Base-by-base conservation (phyloP, 2,113 vertebrate species). In the Aegotheles bennettii region DNA sequence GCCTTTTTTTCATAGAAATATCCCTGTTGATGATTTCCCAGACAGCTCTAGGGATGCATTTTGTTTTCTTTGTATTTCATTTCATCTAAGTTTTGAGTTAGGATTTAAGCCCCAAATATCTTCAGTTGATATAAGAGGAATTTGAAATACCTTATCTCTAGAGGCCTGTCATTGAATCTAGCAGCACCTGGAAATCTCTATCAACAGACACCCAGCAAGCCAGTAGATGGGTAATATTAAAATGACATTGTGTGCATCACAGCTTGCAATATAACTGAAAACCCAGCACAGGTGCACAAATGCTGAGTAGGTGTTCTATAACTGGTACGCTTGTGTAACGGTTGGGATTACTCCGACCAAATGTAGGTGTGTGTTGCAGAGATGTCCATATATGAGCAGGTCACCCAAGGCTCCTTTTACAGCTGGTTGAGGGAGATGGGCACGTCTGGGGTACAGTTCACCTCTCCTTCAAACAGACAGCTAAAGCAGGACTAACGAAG, bases 61-160 rank as follows among this genome's bases (percentile, higher is more conserved):
- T 95, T 77, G 57, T 79, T 85, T 60, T 79, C 68, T 45, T 85
- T 90, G 7, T 48, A 24, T 68, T 88, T 84, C 31, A 33, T 90
- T 91, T 81, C 36, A 14, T 75, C 71, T 25, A 67, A 85, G 60
- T 84, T 64, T 53, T 71, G 64, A 71, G 57, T 51, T 93, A 57
- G 35, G 68, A 90, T 93, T 91, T 91, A 74, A 95, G 83, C 87
- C 53, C 76, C 76, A 86, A 80, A 89, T 88, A 90, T 48, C 85
- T 92, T 83, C 31, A 65, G 51, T 16, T 86, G 77, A 80, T 76
- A 54, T 16, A 38, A 64, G 57, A 94, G 51, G 68, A 93, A 64
- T 88, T 74, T 81, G 82, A 90, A 93, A 81, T 76, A 80, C 20
- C 73, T 89, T 87, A 14, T 69, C 91, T 91, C 78, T 28, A 77